A percentile compares a stretch with the other conserved stretches of the same genome.
Evolutionary conservation across 2,113 vertebrate species (phyloP).

Genomic region (Lanius collurio): DNA sequence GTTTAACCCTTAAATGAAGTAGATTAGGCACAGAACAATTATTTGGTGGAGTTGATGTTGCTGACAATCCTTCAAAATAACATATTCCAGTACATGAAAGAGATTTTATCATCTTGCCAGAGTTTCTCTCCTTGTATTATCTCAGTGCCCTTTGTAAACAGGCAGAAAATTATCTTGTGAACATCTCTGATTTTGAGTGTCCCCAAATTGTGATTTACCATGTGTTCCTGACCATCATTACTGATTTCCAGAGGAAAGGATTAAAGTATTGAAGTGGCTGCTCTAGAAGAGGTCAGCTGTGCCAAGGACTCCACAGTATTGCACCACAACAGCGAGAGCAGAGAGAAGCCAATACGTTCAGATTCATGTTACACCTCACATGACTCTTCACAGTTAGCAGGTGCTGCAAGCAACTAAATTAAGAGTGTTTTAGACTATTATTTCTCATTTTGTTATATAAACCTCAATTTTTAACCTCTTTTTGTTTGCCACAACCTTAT

Average conservation of each 20-base stretch:
- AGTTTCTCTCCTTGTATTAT: background rate
- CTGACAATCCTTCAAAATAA: background rate
- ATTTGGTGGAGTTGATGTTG: background rate
- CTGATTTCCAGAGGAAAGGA: background rate
- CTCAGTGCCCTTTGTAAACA: background rate
- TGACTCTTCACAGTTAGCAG: background rate
- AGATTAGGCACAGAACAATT: background rate
- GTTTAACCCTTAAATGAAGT: background rate
- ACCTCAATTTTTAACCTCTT: background rate
- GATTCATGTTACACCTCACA: background rate
- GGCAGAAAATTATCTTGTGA: background rate
- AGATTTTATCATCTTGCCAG: background rate
- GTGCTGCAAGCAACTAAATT: background rate
- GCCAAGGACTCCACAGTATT: background rate
- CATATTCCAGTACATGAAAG: background rate
- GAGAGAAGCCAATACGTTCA: background rate
- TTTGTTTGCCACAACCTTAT: background rate
- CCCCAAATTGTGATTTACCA: background rate
- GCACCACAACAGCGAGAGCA: background rate
- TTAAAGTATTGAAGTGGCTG: background rate
- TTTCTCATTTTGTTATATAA: background rate
- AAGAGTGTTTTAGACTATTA: background rate
- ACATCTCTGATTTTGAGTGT: fast-evolving
- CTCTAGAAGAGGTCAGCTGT: background rate
- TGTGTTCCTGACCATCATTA: background rate